Evolutionary conservation across 2,888 invertebrate genomes (phyloP), one percentile per base, ranked within the genome.

Genomic region (Aphelenchoides bicaudatus): DNA sequence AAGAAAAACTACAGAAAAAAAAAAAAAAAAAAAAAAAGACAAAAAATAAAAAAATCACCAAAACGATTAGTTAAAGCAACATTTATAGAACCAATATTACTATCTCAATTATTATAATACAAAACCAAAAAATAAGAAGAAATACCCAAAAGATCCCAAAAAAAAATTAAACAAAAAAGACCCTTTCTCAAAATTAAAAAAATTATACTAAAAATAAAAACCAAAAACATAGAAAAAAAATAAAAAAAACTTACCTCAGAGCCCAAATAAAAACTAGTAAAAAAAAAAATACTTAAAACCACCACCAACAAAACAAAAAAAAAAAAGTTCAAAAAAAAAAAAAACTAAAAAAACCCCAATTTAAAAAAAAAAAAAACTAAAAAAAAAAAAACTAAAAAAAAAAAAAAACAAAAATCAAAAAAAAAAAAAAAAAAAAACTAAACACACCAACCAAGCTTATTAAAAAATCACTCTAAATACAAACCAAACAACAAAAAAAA

Each of bases 51-150:
- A 19, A 86, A 85, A 85, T 88, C 87, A 0, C 87, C 87, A 79
- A 88, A 80, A 13, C 87, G 88, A 85, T 88, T 88, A 21, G 84
- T 85, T 78, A 88, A 80, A 72, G 85, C 84, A n/a, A 87, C 88
- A 76, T 87, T 82, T 82, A 87, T 87, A 0, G 70, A 62, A 31
- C 70, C 70, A 3, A 67, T 67, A 65, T 63, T 62, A 6, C 70
- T 70, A 55, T 70, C 70, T 30, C 70, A 70, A 59, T 70, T 70
- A 82, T 68, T 68, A 62, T 66, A 68, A 64, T 67, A 70, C 38
- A 65, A 61, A 52, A 67, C 66, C 53, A 68, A 60, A 55, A 66
- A 66, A 63, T 62, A 67, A 19, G 62, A 67, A 51, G 68, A 67
- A 56, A 68, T 65, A 34, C 68, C 66, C 43, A 68, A 43, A 38